A percentile compares a stretch with the other conserved stretches of the same genome.
phyloP scores from a whole-genome alignment of 2,113 vertebrate species.

The Sinocyclocheilus anophthalmus region DNA sequence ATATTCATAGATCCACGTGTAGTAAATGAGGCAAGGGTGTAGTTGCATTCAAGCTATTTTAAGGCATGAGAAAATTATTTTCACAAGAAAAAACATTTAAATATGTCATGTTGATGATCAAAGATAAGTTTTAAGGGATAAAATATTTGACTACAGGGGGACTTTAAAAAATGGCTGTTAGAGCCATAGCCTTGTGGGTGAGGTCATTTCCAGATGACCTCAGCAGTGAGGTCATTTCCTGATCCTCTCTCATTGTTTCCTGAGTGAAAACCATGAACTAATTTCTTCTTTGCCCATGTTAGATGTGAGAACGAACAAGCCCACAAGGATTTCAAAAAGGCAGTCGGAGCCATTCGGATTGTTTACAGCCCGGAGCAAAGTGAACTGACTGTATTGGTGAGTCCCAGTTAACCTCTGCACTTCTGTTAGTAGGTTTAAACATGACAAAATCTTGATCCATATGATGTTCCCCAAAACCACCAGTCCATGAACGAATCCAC shows the following conservation, averaged over 20 bases:
- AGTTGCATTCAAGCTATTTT: too few species aligned
- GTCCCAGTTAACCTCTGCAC: constrained; percentile 29
- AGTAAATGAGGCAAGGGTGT: too few species aligned
- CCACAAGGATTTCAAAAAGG: constrained; percentile 92
- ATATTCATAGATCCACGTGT: too few species aligned
- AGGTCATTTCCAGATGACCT: too few species aligned
- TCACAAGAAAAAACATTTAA: too few species aligned
- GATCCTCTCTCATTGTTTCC: too few species aligned
- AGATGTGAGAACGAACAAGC: constrained; percentile 85
- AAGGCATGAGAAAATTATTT: too few species aligned
- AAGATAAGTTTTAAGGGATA: neutral
- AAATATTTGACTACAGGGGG: too few species aligned
- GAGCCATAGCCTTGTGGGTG: too few species aligned
- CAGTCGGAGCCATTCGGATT: constrained; percentile 83
- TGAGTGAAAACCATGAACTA: neutral
- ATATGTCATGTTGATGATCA: too few species aligned
- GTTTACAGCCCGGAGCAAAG: constrained; percentile 79
- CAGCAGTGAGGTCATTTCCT: neutral
- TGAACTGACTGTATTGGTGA: constrained; percentile 85
- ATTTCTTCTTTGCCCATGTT: constrained; percentile 9
- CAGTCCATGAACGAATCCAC: constrained; percentile 86
- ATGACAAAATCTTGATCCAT: neutral
- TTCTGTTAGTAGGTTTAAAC: neutral
- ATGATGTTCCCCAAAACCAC: neutral
- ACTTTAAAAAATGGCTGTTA: too few species aligned